Conservation (phyloP, 2,113 vertebrate genomes). For the Eublepharis macularius region DNA sequence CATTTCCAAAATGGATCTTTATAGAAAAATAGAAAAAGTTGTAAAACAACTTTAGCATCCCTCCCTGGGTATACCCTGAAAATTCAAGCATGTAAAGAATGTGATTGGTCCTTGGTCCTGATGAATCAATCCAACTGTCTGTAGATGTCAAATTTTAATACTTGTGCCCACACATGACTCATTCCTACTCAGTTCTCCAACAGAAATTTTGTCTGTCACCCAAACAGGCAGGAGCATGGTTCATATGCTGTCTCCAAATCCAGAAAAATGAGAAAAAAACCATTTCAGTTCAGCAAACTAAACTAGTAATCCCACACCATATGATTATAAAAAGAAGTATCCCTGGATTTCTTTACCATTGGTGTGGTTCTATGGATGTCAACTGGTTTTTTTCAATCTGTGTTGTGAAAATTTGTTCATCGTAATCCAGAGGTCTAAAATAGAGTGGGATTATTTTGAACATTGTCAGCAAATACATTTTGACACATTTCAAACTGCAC, state of each 20-base stretch:
- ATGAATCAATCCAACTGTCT: not conserved
- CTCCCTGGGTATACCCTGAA: not conserved
- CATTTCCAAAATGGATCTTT: too few relatives aligned
- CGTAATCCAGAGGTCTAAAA: constrained; percentile 10
- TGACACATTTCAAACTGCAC: not conserved
- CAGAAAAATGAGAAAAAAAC: not conserved
- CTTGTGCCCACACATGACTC: constrained; percentile 1
- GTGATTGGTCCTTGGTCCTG: not conserved
- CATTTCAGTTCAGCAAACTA: not conserved
- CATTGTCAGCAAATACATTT: not conserved
- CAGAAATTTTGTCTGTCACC: not conserved
- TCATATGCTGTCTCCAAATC: not conserved
- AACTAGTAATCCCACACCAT: not conserved
- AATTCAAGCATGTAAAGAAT: not conserved
- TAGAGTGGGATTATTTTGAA: not conserved
- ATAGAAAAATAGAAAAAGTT: not conserved
- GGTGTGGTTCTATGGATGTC: not conserved
- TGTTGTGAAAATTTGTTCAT: not conserved
- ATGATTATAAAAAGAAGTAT: not conserved
- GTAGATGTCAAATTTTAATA: not conserved
- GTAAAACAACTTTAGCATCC: not conserved
- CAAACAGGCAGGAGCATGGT: not conserved
- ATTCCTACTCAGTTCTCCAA: not conserved
- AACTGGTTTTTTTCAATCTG: not conserved
- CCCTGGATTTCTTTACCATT: not conserved